These are phyloP conservation scores for Hemicrepidius hirtus DNA, from an alignment of 2,888 invertebrate genomes.

Conservation along the genomic window DNA sequence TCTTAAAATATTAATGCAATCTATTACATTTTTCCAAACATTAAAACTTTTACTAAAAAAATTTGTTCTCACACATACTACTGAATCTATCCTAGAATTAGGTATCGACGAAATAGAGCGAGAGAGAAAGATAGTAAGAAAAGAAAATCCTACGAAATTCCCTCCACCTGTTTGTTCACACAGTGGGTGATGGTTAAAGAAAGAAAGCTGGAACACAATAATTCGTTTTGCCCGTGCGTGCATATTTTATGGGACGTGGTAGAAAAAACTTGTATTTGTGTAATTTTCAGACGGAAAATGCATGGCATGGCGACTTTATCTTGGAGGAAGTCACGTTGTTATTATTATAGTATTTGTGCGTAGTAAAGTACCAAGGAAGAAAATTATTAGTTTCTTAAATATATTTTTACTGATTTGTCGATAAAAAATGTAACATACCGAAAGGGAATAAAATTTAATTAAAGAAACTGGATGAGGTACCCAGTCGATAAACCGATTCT, in stretches of 20 bases:
- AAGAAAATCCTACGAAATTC: conserved; percentile 51
- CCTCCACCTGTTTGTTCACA: conserved; percentile 50
- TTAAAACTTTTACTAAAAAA: conserved; percentile 26
- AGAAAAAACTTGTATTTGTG: conserved; percentile 65
- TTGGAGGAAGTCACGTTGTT: conserved; percentile 59
- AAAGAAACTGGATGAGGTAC: not conserved
- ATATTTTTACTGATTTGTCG: conserved; percentile 15
- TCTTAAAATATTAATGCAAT: not conserved
- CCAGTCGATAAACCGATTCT: too few relatives aligned
- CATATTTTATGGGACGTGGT: conserved; percentile 62
- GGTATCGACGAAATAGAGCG: too few relatives aligned
- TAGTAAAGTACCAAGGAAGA: conserved; percentile 32
- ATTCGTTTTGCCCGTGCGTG: conserved; percentile 64
- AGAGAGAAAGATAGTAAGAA: too few relatives aligned
- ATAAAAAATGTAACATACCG: not conserved
- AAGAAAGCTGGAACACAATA: conserved; percentile 53
- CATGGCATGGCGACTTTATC: conserved; percentile 64
- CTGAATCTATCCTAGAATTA: conserved; percentile 32
- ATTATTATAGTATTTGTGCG: conserved; percentile 41
- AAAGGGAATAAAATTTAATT: not conserved
- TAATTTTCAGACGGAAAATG: conserved; percentile 68
- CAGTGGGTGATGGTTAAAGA: conserved; percentile 48
- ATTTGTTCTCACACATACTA: conserved; percentile 45
- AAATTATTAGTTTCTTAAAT: conserved; percentile 27
- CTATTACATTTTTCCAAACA: not conserved